Percentiles rank a stretch among this genome's conserved stretches.
phyloP scores from a whole-genome alignment of 2,888 invertebrate species.

The Aporophyla nigra region DNA sequence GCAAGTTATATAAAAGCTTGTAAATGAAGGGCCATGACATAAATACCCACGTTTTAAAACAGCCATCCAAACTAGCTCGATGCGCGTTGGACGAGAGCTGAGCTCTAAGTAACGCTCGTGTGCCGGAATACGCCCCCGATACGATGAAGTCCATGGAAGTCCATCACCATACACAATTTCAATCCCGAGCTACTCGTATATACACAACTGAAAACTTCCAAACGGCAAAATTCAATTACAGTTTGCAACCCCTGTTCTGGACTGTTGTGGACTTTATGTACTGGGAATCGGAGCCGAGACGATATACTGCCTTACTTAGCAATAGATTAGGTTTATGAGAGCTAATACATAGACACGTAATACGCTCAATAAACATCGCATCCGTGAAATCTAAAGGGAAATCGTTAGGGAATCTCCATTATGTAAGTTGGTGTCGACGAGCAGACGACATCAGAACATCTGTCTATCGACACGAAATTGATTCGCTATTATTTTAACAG shows the following conservation, averaged over 20 bases:
- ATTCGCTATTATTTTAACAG: conserved; percentile 1
- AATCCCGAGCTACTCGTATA: conserved; percentile 21
- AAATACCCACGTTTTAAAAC: neutral
- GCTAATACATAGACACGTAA: neutral
- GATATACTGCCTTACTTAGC: neutral
- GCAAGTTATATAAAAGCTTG: no score
- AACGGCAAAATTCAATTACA: conserved; percentile 34
- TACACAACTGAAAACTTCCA: conserved; percentile 14
- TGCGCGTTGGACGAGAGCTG: no score
- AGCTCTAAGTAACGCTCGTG: neutral
- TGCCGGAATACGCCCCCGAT: neutral
- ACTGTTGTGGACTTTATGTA: conserved; percentile 15
- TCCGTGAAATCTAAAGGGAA: neutral
- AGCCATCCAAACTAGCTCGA: no score
- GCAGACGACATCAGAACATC: neutral
- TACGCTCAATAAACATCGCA: neutral
- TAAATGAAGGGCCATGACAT: neutral
- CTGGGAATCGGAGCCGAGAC: neutral
- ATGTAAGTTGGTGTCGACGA: neutral
- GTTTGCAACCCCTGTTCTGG: conserved; percentile 18
- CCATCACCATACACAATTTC: conserved; percentile 29
- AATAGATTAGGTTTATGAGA: neutral
- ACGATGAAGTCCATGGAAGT: neutral
- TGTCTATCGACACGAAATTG: neutral
- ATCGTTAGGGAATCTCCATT: neutral